Evolutionary conservation across 2,888 invertebrate genomes (phyloP).

Genomic region (Ditula angustiorana): DNA sequence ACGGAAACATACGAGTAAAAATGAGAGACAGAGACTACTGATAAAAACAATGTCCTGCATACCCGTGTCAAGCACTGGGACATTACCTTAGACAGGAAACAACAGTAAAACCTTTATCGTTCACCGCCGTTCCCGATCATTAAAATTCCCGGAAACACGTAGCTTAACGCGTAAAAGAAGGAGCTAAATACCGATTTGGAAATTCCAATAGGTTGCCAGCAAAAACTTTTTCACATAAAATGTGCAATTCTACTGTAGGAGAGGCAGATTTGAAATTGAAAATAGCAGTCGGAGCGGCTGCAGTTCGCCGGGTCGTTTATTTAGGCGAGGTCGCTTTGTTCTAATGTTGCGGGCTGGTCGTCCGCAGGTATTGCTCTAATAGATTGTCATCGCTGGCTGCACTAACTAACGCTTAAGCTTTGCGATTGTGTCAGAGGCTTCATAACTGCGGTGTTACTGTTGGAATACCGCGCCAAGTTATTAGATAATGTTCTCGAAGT

Average conservation of each 20-base stretch:
- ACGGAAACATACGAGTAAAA: too few species aligned
- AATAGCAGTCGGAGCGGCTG: slow-evolving; percentile 68
- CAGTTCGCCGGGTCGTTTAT: slow-evolving; percentile 61
- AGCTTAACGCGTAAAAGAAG: slow-evolving; percentile 17
- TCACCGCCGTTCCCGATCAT: not conserved
- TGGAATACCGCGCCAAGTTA: slow-evolving; percentile 7
- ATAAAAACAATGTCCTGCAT: too few species aligned
- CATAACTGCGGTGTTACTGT: slow-evolving; percentile 7
- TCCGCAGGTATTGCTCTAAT: slow-evolving; percentile 67
- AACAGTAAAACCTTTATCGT: not conserved
- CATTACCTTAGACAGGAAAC: not conserved
- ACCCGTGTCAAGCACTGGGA: too few species aligned
- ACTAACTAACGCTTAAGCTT: slow-evolving; percentile 44
- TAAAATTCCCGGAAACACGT: not conserved
- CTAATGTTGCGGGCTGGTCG: slow-evolving; percentile 59
- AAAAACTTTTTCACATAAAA: slow-evolving; percentile 69
- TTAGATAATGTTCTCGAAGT: slow-evolving; percentile 6
- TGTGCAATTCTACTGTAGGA: slow-evolving; percentile 70
- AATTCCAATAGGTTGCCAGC: slow-evolving; percentile 59
- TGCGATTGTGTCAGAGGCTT: slow-evolving; percentile 42
- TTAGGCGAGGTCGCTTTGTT: slow-evolving; percentile 65
- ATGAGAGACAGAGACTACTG: too few species aligned
- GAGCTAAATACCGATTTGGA: slow-evolving; percentile 47
- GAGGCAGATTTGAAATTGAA: slow-evolving; percentile 79
- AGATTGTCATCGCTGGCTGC: slow-evolving; percentile 53